Conservation (phyloP, 2,888 invertebrate species). For the Dyspetes luteomarginatus region DNA sequence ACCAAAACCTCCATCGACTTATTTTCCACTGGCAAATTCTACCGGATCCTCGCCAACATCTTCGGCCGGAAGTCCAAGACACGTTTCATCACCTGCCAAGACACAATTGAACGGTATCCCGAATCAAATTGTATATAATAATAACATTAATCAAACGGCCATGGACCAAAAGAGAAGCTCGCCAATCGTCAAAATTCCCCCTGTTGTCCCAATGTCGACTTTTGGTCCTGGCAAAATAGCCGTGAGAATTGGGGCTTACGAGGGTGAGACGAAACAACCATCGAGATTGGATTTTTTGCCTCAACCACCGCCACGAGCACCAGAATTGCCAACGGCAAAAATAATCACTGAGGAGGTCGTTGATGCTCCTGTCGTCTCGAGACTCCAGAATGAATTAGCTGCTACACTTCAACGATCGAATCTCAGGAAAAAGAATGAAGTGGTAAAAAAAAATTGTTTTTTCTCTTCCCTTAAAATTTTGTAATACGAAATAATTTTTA, state of each 20-base stretch:
- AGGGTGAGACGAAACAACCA: slow-evolving; percentile 85
- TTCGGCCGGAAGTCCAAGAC: slow-evolving; percentile 73
- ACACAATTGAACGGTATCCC: slow-evolving; percentile 74
- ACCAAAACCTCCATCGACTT: slow-evolving; percentile 89
- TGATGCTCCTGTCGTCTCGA: slow-evolving; percentile 86
- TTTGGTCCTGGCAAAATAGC: slow-evolving; percentile 76
- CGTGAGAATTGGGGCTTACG: slow-evolving; percentile 81
- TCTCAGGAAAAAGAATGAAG: slow-evolving; percentile 89
- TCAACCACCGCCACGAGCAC: slow-evolving; percentile 72
- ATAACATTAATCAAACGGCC: slow-evolving; percentile 57
- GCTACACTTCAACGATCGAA: slow-evolving; percentile 91
- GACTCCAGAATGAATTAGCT: slow-evolving; percentile 90
- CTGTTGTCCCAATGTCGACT: slow-evolving; percentile 69
- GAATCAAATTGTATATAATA: slow-evolving; percentile 57
- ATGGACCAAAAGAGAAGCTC: slow-evolving; percentile 70
- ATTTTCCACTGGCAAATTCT: slow-evolving; percentile 84
- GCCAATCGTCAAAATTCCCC: slow-evolving; percentile 84
- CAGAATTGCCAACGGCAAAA: slow-evolving; percentile 48
- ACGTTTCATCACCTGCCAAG: slow-evolving; percentile 82
- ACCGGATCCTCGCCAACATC: slow-evolving; percentile 70
- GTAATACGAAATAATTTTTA: background rate
- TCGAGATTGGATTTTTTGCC: slow-evolving; percentile 89
- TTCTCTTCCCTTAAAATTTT: background rate
- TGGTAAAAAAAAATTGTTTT: slow-evolving; percentile 54
- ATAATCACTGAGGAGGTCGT: slow-evolving; percentile 81